Percentiles rank a stretch among this genome's conserved stretches.
Conservation (phyloP, 2,797 vertebrate species). For the Catamblyrhynchus diadema region DNA sequence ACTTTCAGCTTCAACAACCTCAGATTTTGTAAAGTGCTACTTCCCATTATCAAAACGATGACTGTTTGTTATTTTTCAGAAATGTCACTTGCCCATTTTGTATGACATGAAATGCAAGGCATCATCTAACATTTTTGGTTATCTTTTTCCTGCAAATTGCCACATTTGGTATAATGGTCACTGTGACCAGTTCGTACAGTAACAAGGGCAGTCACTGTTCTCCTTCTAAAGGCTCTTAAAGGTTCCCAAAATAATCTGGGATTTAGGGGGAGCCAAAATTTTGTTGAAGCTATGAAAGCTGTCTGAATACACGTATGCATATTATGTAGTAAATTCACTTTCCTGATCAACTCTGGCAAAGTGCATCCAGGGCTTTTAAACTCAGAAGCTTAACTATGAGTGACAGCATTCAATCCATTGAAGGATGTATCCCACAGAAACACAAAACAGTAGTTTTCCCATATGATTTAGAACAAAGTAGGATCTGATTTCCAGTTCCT, state of each 20-base stretch:
- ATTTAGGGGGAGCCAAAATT: rapidly evolving
- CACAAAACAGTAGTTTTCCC: background rate
- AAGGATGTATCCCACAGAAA: background rate
- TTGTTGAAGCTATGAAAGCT: background rate
- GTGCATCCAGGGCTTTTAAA: background rate
- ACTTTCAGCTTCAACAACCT: background rate
- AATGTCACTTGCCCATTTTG: background rate
- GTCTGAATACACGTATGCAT: background rate
- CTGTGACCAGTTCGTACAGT: background rate
- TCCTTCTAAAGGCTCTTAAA: background rate
- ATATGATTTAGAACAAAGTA: background rate
- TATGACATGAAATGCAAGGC: background rate
- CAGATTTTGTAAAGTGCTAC: background rate
- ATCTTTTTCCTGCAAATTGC: background rate
- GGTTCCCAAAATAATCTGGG: background rate
- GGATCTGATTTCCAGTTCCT: background rate
- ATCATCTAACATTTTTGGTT: background rate
- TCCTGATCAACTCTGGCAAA: background rate
- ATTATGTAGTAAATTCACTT: background rate
- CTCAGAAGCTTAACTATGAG: background rate
- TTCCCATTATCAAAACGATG: background rate
- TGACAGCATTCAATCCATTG: background rate
- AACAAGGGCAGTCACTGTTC: background rate
- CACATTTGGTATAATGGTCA: background rate
- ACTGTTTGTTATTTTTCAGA: background rate